Percentiles rank a stretch among this genome's conserved stretches.
phyloP scores from a whole-genome alignment of 2,888 invertebrate genomes.

The Archaeoteleia sp. region DNA sequence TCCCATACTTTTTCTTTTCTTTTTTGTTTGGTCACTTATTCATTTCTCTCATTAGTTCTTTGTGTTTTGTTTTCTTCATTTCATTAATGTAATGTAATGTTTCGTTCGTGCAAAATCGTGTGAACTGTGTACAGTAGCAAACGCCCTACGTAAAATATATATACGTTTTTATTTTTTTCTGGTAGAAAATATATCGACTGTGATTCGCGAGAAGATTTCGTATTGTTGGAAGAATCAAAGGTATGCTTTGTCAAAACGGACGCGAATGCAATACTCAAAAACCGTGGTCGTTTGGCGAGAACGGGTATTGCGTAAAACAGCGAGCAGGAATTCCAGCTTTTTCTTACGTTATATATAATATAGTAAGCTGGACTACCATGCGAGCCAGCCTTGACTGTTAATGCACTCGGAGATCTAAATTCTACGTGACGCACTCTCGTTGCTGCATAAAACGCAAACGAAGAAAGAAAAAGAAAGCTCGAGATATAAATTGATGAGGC shows the following conservation, averaged over 20 bases:
- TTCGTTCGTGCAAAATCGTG: slow-evolving; percentile 23
- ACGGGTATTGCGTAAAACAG: slow-evolving; percentile 17
- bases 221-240: slow-evolving; percentile 38
- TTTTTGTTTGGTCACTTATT: background rate
- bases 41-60: too few relatives aligned
- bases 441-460: too few relatives aligned
- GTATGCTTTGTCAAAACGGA: too few relatives aligned
- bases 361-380: too few relatives aligned
- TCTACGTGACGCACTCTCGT: too few relatives aligned
- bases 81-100: too few relatives aligned
- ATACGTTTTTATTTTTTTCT: slow-evolving; percentile 19
- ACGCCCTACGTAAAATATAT: slow-evolving; percentile 41
- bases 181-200: slow-evolving; percentile 42
- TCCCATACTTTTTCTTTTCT: slow-evolving; percentile 4
- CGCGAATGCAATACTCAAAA: too few relatives aligned
- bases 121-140: slow-evolving; percentile 12
- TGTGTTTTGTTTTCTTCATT: background rate
- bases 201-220: slow-evolving; percentile 10
- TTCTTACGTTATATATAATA: slow-evolving; percentile 35
- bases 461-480: too few relatives aligned
- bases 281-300: too few relatives aligned
- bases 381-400: slow-evolving; percentile 29
- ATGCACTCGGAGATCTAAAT: too few relatives aligned
- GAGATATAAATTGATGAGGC: too few relatives aligned
- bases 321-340: slow-evolving; percentile 51